Evolutionary conservation across 2,888 invertebrate genomes (phyloP).

Genomic region (Tinea trinotella): DNA sequence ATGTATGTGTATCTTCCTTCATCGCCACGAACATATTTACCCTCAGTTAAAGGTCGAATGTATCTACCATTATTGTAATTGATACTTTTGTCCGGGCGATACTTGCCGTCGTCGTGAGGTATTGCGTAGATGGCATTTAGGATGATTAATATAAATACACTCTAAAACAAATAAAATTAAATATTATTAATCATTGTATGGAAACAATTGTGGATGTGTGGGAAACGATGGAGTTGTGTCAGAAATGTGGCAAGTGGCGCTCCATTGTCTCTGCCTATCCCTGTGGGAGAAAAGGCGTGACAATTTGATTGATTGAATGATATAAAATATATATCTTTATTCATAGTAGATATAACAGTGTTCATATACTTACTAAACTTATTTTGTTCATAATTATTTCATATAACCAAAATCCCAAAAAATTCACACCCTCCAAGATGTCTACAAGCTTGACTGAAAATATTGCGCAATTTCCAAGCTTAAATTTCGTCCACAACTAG

Average conservation of each 20-base stretch:
- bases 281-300: no score
- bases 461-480: background rate
- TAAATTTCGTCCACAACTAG: slow-evolving; percentile 2
- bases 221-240: no score
- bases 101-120: slow-evolving; percentile 43
- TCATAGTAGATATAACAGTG: background rate
- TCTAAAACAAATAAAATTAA: background rate
- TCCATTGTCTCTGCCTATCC: no score
- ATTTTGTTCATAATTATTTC: background rate
- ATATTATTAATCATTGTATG: background rate
- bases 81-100: slow-evolving; percentile 39
- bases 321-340: no score
- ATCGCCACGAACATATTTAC: slow-evolving; percentile 67
- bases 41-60: slow-evolving; percentile 52
- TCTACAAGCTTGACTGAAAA: background rate
- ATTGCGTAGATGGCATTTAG: slow-evolving; percentile 23
- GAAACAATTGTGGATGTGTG: no score
- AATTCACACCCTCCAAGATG: background rate
- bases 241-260: no score
- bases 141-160: background rate
- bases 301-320: no score
- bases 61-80: slow-evolving; percentile 54
- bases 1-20: slow-evolving; percentile 69
- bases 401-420: background rate
- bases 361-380: background rate